Percentiles rank a stretch among this genome's conserved stretches.
Conservation (phyloP, 2,113 vertebrate genomes). For the Engystomops pustulosus region DNA sequence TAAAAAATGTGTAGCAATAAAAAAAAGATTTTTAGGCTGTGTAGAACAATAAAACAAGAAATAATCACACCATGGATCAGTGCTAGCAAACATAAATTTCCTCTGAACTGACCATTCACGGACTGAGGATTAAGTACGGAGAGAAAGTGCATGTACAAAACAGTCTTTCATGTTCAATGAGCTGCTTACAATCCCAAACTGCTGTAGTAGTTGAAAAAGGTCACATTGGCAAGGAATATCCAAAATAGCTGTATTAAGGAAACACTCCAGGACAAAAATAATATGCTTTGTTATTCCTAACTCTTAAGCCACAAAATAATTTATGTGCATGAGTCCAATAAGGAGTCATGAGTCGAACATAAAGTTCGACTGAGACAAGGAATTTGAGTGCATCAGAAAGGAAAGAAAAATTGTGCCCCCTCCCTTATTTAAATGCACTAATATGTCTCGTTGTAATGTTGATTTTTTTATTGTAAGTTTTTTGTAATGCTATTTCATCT, state of each 20-base stretch:
- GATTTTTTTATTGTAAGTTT: no score
- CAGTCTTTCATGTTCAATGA: constrained; percentile 18
- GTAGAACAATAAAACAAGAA: constrained; percentile 47
- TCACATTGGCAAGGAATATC: not conserved
- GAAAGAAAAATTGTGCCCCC: no score
- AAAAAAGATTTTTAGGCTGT: not conserved
- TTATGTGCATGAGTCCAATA: no score
- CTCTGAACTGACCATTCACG: constrained; percentile 35
- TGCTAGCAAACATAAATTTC: constrained; percentile 26
- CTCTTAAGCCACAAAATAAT: no score
- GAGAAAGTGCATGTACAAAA: not conserved
- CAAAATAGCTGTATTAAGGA: not conserved
- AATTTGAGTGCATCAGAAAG: no score
- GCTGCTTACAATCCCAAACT: not conserved
- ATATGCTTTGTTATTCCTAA: no score
- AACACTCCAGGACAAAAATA: no score
- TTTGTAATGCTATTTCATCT: no score
- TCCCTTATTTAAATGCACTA: no score
- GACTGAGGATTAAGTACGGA: constrained; percentile 7
- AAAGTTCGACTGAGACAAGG: no score
- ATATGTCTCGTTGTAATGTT: no score
- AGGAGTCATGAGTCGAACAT: no score
- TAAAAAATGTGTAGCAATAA: constrained; percentile 42
- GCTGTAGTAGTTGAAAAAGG: not conserved
- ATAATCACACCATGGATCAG: constrained; percentile 32